Conservation (phyloP, 2,888 invertebrate species). For the Drepana falcataria region DNA sequence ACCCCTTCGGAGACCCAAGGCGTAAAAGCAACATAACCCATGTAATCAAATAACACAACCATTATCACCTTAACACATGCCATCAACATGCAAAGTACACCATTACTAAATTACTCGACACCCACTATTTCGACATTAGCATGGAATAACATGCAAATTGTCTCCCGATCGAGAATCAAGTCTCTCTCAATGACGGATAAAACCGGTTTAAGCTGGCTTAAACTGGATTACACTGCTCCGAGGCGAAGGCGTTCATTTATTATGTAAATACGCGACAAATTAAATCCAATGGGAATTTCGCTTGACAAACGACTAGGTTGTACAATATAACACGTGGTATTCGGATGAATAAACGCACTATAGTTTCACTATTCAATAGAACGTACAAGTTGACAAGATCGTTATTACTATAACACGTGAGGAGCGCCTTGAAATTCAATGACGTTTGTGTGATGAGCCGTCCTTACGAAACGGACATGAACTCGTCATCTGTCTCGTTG, state of each 20-base stretch:
- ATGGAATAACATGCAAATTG: constrained; percentile 70
- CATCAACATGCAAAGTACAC: constrained; percentile 33
- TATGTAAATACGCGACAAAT: constrained; percentile 78
- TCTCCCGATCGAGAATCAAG: constrained; percentile 73
- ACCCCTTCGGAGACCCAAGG: too few relatives aligned
- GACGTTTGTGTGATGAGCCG: too few relatives aligned
- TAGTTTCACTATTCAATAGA: too few relatives aligned
- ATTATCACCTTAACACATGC: neutral
- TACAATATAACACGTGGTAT: constrained; percentile 27
- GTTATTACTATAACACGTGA: too few relatives aligned
- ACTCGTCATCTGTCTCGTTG: too few relatives aligned
- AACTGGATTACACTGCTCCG: constrained; percentile 63
- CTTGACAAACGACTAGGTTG: constrained; percentile 66
- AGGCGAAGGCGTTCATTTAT: constrained; percentile 74
- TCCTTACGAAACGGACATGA: too few relatives aligned
- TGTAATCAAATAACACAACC: too few relatives aligned
- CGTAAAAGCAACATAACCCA: too few relatives aligned
- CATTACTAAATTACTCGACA: constrained; percentile 50
- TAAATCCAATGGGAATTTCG: constrained; percentile 74
- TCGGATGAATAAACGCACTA: too few relatives aligned
- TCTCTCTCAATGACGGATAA: constrained; percentile 74
- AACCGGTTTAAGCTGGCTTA: constrained; percentile 63
- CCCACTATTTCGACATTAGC: constrained; percentile 63
- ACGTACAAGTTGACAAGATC: too few relatives aligned
- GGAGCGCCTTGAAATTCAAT: too few relatives aligned